phyloP scores from a whole-genome alignment of 2,888 invertebrate species.

The Myopa testacea region DNA sequence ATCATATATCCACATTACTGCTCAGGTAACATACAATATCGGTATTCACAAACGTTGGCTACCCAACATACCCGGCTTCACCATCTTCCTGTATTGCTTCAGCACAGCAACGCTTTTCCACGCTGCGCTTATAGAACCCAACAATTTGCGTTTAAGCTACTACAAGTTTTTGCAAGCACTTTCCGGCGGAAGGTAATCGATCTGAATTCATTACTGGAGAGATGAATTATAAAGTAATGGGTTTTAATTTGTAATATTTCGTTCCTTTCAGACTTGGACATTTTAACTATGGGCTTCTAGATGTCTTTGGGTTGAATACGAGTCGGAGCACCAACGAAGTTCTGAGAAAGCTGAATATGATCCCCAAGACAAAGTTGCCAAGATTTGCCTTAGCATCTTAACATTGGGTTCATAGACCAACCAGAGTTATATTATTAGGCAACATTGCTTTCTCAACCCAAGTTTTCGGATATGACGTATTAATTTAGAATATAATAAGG shows the following conservation, averaged over 20 bases:
- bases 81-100: slow-evolving; percentile 78
- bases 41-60: slow-evolving; percentile 76
- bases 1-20: neutral
- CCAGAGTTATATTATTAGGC: no score
- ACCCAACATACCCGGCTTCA: slow-evolving; percentile 78
- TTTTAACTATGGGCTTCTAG: slow-evolving; percentile 73
- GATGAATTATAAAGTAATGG: neutral
- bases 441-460: no score
- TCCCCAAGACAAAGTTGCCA: slow-evolving; percentile 52
- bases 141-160: slow-evolving; percentile 82
- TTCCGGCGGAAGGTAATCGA: slow-evolving; percentile 75
- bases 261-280: slow-evolving; percentile 70
- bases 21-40: slow-evolving; percentile 77
- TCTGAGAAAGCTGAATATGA: slow-evolving; percentile 59
- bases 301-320: slow-evolving; percentile 74
- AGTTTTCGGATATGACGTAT: no score
- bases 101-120: slow-evolving; percentile 84
- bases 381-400: slow-evolving; percentile 55
- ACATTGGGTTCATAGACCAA: neutral
- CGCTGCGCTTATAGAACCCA: slow-evolving; percentile 82
- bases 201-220: neutral
- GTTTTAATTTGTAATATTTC: neutral
- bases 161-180: slow-evolving; percentile 82
- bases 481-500: no score
- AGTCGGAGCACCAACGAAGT: slow-evolving; percentile 69